phyloP scores from a whole-genome alignment of 2,888 invertebrate species.

The Drosophila gaucha region DNA sequence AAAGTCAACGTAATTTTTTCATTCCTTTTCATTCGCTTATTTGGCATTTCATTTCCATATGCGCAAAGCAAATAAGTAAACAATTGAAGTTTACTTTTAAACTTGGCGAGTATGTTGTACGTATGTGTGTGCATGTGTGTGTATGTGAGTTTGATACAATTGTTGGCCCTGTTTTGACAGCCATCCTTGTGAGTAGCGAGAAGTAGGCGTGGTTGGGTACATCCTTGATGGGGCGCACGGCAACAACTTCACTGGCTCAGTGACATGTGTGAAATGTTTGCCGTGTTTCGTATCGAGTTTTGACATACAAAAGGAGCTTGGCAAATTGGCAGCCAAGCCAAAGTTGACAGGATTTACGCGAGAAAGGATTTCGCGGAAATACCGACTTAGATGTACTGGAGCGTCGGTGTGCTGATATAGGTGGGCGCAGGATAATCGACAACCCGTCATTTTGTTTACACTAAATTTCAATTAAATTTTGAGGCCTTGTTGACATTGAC shows the following conservation, averaged over 20 bases:
- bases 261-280: constrained; percentile 76
- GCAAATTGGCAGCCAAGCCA: constrained; percentile 67
- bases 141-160: constrained; percentile 19
- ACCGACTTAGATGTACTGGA: constrained; percentile 25
- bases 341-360: constrained; percentile 69
- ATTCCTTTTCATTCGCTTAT: constrained; percentile 56
- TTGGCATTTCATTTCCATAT: constrained; percentile 78
- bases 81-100: constrained; percentile 60
- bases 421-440: constrained; percentile 64
- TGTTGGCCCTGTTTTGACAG: constrained; percentile 60
- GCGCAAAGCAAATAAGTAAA: constrained; percentile 75
- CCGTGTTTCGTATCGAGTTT: constrained; percentile 49
- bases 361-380: constrained; percentile 67
- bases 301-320: constrained; percentile 65
- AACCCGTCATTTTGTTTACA: constrained; percentile 74
- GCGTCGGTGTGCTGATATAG: not conserved
- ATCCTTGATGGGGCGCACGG: constrained; percentile 35
- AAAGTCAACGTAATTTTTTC: constrained; percentile 76
- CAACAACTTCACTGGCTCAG: constrained; percentile 65
- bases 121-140: constrained; percentile 18
- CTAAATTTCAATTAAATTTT: constrained; percentile 77
- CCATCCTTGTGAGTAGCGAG: constrained; percentile 12
- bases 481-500: constrained; percentile 71
- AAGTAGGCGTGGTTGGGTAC: constrained; percentile 12
- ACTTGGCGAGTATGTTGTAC: constrained; percentile 21